Conservation (phyloP, 2,888 invertebrate species). For the Seira sanloemensis region DNA sequence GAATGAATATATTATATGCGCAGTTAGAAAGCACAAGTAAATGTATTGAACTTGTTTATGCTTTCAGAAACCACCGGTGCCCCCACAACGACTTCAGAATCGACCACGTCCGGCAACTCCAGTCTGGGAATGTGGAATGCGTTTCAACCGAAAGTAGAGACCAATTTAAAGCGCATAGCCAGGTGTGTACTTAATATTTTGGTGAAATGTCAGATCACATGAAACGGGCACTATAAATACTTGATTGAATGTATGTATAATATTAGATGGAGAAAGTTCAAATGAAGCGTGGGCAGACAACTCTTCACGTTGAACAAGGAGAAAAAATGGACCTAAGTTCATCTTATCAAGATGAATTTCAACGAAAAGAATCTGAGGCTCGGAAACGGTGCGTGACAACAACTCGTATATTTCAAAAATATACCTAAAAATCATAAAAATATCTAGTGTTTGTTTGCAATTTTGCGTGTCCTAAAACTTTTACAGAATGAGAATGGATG, state of each 20-base stretch:
- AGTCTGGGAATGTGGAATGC: conserved; percentile 37
- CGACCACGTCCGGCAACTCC: conserved; percentile 68
- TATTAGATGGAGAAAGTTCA: conserved; percentile 74
- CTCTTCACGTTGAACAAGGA: conserved; percentile 68
- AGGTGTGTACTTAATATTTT: conserved; percentile 50
- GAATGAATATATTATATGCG: too few relatives aligned
- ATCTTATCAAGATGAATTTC: conserved; percentile 81
- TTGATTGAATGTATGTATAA: neutral
- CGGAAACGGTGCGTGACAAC: conserved; percentile 78
- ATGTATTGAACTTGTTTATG: neutral
- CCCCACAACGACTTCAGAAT: conserved; percentile 79
- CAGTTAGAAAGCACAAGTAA: too few relatives aligned
- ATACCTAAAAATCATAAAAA: neutral
- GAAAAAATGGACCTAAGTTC: conserved; percentile 77
- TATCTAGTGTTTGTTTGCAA: neutral
- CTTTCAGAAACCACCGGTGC: conserved; percentile 88
- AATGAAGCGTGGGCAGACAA: conserved; percentile 75
- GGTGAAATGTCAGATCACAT: too few relatives aligned
- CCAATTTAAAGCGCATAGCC: conserved; percentile 68
- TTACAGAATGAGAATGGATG: conserved; percentile 76
- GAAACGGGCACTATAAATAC: neutral
- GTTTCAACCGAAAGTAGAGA: conserved; percentile 69
- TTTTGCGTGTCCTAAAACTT: neutral
- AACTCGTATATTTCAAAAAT: neutral
- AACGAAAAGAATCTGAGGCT: conserved; percentile 81